Base-by-base conservation (phyloP, 2,888 invertebrate genomes). In the Chaitophorus viminalis region DNA sequence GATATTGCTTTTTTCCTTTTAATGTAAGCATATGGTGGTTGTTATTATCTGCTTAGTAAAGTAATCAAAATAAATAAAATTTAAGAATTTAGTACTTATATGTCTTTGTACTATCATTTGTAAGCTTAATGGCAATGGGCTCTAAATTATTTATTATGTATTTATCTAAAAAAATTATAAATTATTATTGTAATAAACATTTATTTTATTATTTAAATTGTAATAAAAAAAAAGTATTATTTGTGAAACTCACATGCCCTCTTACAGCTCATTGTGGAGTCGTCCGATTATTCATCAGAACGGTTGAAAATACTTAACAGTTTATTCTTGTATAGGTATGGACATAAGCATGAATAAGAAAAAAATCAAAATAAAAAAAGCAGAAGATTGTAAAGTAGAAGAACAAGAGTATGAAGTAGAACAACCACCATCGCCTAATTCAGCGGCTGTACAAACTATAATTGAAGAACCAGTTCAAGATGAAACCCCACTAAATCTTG, bases 291-390 rank as follows among this genome's bases (percentile, higher is more conserved):
- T 74, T 33, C 74, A 33, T 87, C 79, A 81, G 74, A 87, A 60
- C 60, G 2, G 79, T 81, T 87, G 60, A 87, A 81, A 81, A 39
- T 87, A 87, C 87, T 87, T 87, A 86, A 87, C n/a, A 87, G 87
- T 87, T 87, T 87, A 79, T 87, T 87, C 46, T 87, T 81, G 79
- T 87, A 46, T 87, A 87, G 87, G 81, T 87, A 65, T 87, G 87
- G 81, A 87, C 87, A 81, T 87, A 81, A 87, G 75, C 87, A 87
- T 87, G 87, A 81, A 81, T 87, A 87, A 87, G 87, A 87, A 87
- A 81, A 81, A 87, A 87, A 87, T 87, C 87, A 87, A 87, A 87
- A 79, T 87, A 75, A 87, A 87, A 87, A 87, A 87, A 87, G 0
- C 60, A 29, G 87, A 87, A 79, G 81, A 78, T 6, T 0, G 5